Conservation (phyloP, 2,113 vertebrate species). For the Barbus barbus region DNA sequence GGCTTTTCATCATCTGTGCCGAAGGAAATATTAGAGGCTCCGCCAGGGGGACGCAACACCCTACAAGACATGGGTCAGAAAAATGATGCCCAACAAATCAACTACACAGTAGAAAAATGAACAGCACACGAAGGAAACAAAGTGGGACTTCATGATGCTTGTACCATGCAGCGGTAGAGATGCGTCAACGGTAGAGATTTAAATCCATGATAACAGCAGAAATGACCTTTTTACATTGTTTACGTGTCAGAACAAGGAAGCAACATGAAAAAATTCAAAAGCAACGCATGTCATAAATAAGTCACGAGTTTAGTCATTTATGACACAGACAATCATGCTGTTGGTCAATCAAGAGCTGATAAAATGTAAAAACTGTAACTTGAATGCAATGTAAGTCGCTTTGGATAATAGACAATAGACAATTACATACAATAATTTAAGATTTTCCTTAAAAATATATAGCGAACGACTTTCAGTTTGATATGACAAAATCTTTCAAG, state of each 20-base stretch:
- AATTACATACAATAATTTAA: no score
- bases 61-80: slow-evolving; percentile 62
- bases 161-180: neutral
- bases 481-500: no score
- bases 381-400: no score
- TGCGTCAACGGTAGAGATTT: neutral
- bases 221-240: neutral
- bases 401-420: no score
- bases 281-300: neutral
- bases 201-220: neutral
- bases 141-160: neutral
- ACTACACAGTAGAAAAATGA: neutral
- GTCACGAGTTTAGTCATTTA: neutral
- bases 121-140: neutral
- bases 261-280: neutral
- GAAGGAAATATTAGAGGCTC: slow-evolving; percentile 89
- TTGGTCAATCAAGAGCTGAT: no score
- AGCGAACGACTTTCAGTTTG: no score
- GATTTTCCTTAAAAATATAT: no score
- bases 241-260: neutral
- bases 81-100: neutral
- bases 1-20: slow-evolving; percentile 82
- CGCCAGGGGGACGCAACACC: slow-evolving; percentile 93
- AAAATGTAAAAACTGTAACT: no score
- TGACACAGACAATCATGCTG: neutral